A percentile compares a stretch with the other conserved stretches of the same genome.
These are phyloP conservation scores for Lagothrix lagotricha DNA, from an alignment of 2,797 vertebrate genomes.

Conservation along the genomic window DNA sequence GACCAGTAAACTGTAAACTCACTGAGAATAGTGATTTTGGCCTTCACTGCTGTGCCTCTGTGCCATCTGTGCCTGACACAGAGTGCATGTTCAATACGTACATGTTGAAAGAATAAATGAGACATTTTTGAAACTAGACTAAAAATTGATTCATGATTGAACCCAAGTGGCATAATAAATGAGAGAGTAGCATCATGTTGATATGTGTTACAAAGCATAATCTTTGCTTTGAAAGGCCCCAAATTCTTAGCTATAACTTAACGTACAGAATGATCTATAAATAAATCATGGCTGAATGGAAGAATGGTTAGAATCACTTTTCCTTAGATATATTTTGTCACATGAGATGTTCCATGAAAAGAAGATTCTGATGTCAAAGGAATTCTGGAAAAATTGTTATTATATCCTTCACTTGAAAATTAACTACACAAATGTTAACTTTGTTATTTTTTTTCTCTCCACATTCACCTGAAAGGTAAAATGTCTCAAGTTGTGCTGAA, in stretches of 20 bases:
- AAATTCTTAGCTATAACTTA: not conserved
- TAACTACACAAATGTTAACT: not conserved
- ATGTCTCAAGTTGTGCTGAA: not conserved
- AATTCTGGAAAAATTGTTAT: not conserved
- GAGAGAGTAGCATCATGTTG: not conserved
- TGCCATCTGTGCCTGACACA: not conserved
- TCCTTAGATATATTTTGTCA: not conserved
- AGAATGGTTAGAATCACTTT: not conserved
- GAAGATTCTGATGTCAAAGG: not conserved
- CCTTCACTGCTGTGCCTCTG: not conserved
- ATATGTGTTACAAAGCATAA: not conserved
- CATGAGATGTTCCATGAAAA: not conserved
- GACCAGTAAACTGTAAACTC: not conserved
- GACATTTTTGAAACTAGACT: not conserved
- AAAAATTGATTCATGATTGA: not conserved
- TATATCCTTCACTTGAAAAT: not conserved
- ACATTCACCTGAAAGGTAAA: not conserved
- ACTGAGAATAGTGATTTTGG: not conserved
- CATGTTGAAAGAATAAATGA: not conserved
- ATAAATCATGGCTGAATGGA: not conserved
- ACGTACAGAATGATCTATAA: not conserved
- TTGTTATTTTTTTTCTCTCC: not conserved
- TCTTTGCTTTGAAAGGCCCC: not conserved
- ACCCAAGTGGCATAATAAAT: not conserved
- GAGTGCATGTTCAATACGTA: not conserved